Conservation (phyloP, 1,140 invertebrate genomes). For the Cotesia chilonis region DNA sequence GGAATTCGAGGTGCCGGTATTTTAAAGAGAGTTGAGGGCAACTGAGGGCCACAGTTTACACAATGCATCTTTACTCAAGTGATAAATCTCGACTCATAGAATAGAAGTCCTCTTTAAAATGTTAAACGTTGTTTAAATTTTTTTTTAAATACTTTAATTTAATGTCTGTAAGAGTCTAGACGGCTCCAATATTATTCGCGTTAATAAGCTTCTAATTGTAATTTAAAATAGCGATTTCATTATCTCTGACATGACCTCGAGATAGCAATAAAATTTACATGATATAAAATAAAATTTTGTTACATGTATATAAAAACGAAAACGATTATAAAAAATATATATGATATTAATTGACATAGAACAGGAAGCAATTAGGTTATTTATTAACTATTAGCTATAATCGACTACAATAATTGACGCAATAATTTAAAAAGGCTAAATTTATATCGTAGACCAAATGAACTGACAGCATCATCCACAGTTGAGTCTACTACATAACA, state of each 20-base stretch:
- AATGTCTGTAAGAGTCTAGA: too few species aligned
- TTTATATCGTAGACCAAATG: slow-evolving; percentile 1
- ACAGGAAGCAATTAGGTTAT: slow-evolving; percentile 13
- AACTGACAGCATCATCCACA: slow-evolving; percentile 3
- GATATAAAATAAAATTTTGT: not conserved
- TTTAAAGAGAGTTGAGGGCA: not conserved
- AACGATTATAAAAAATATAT: not conserved
- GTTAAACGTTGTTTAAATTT: not conserved
- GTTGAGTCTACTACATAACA: too few species aligned
- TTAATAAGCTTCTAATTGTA: too few species aligned
- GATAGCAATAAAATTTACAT: too few species aligned
- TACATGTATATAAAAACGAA: not conserved
- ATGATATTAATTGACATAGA: not conserved
- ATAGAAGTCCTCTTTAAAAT: not conserved
- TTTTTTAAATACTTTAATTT: not conserved
- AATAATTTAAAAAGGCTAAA: not conserved
- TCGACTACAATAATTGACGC: slow-evolving; percentile 3
- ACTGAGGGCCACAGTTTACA: slow-evolving; percentile 33
- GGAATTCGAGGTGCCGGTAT: not conserved
- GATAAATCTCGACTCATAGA: slow-evolving; percentile 27
- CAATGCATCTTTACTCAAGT: slow-evolving; percentile 29
- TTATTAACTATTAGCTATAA: slow-evolving; percentile 8
- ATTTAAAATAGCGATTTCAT: too few species aligned
- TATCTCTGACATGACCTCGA: too few species aligned
- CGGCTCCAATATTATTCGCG: too few species aligned